Conservation (phyloP, 2,113 vertebrate species). For the Zosterops pallidus region DNA sequence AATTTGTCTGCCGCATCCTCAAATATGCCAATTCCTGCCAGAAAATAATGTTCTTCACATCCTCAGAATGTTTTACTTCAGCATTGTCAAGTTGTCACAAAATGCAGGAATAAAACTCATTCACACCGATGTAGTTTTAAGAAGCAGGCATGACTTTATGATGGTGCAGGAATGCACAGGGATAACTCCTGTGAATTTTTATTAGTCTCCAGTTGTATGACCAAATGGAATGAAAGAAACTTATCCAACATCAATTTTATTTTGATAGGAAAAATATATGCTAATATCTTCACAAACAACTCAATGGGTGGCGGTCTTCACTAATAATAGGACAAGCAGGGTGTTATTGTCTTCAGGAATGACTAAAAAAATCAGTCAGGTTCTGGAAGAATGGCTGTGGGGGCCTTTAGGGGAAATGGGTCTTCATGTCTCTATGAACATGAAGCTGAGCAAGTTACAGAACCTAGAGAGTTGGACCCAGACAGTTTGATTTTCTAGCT, state of each 20-base stretch:
- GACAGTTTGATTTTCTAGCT: neutral
- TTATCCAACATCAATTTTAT: neutral
- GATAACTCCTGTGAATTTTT: neutral
- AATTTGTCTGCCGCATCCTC: neutral
- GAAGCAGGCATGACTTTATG: neutral
- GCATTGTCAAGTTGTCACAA: neutral
- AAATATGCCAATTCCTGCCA: neutral
- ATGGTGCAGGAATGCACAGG: neutral
- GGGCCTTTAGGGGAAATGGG: neutral
- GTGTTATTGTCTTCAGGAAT: neutral
- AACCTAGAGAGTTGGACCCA: neutral
- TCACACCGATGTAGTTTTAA: neutral
- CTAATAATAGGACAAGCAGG: neutral
- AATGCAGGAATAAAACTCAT: neutral
- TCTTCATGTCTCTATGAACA: neutral
- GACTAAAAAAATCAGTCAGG: neutral
- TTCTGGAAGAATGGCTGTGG: neutral
- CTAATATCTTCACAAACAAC: neutral
- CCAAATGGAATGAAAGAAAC: neutral
- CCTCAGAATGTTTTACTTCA: neutral
- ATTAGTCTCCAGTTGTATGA: neutral
- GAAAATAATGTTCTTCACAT: neutral
- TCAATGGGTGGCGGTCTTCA: neutral
- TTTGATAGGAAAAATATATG: neutral
- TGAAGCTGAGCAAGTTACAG: neutral